Evolutionary conservation across 2,113 vertebrate genomes (phyloP), one percentile per base, ranked within the genome.

Genomic region (Prunella himalayana): DNA sequence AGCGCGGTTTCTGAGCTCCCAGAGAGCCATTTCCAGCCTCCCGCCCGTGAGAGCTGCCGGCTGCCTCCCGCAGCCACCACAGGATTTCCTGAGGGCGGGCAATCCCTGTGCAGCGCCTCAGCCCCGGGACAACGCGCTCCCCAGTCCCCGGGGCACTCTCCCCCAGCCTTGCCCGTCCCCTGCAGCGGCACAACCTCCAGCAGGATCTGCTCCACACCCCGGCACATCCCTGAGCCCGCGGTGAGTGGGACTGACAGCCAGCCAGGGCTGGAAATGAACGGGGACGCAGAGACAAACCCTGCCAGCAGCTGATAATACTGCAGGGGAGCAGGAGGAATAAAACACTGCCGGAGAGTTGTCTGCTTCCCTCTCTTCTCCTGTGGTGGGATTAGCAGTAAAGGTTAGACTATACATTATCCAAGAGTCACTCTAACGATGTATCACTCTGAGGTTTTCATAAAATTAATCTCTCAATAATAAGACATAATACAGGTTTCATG

Each of bases 391-490:
- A 97, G 77, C 50, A 72, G 92, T 56, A 96, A 96, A 96, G 91
- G 92, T 95, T 95, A 95, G 61, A 86, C 89, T 90, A 76, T 93
- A 90, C 89, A 77, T 97, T 94, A 92, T 95, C 95, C 84, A 84
- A 75, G 84, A 96, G 87, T 88, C 94, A 90, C 44, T 94, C 86
- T 95, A 95, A 96, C 88, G 96, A 96, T 95, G 87, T 93, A 96
- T 94, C 95, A 85, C 92, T 88, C 89, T 19, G 53, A 94, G 76
- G 92, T 93, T 95, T 96, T 95, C 86, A 94, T 95, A 91, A 96
- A 96, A 97, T 95, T 95, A 96, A 96, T 97, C 96, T 97, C 91
- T 86, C 81, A 95, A 95, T 97, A 97, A 97, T 97, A 97, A 97
- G 92, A 90, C 95, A 95, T 93, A 96, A 97, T 92, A 93, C 95